phyloP scores from a whole-genome alignment of 2,888 invertebrate genomes.

The Epirrhoe tristata region DNA sequence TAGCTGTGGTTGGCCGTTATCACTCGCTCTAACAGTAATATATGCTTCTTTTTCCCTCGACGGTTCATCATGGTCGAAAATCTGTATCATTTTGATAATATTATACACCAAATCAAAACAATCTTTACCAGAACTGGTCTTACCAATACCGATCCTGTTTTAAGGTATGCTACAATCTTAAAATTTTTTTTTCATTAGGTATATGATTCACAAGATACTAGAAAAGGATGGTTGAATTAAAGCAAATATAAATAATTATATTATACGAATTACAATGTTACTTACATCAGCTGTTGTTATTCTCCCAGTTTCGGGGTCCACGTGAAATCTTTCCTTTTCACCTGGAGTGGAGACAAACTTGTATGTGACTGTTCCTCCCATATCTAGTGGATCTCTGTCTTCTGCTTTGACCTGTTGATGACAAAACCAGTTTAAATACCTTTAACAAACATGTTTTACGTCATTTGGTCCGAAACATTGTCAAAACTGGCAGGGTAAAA shows the following conservation, averaged over 20 bases:
- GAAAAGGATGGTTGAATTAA: background rate
- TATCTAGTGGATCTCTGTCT: constrained; percentile 90
- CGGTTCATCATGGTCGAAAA: constrained; percentile 96
- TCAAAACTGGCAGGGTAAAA: background rate
- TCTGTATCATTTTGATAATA: constrained; percentile 67
- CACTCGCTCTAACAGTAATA: constrained; percentile 95
- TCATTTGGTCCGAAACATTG: constrained; percentile 3
- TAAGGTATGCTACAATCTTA: constrained; percentile 37
- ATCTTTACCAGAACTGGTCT: constrained; percentile 6
- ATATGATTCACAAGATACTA: background rate
- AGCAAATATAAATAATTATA: background rate
- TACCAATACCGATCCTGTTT: constrained; percentile 53
- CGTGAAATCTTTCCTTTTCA: constrained; percentile 91
- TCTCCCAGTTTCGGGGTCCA: constrained; percentile 90
- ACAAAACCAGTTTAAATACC: constrained; percentile 2
- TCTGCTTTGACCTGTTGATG: constrained; percentile 87
- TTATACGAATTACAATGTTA: constrained; percentile 45
- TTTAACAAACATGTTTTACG: background rate
- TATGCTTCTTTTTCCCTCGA: constrained; percentile 92
- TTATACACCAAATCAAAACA: constrained; percentile 26
- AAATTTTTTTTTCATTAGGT: background rate
- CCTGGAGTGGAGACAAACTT: constrained; percentile 91
- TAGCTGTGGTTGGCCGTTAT: constrained; percentile 95
- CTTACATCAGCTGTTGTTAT: constrained; percentile 90
- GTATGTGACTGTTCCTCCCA: constrained; percentile 93